phyloP scores from a whole-genome alignment of 1,140 invertebrate genomes.

The Magallana gigas region DNA sequence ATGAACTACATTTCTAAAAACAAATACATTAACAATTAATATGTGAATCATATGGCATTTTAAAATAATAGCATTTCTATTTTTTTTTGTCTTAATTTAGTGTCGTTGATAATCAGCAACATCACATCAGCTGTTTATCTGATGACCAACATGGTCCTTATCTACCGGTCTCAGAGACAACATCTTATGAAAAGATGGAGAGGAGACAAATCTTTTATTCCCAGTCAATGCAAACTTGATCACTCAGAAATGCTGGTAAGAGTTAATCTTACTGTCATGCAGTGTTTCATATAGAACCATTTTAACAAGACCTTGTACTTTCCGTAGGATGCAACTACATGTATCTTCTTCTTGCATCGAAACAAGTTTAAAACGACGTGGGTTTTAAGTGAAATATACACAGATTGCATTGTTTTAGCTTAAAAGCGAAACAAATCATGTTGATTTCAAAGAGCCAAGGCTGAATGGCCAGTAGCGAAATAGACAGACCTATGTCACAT shows the following conservation, averaged over 20 bases:
- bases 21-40: not conserved
- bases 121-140: not conserved
- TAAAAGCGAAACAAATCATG: not conserved
- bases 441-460: no score
- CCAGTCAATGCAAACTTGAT: not conserved
- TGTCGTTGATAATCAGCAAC: not conserved
- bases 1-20: not conserved
- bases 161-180: slow-evolving; percentile 11
- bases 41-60: no score
- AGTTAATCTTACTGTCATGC: no score
- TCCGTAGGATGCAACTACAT: not conserved
- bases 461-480: no score
- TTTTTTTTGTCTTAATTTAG: not conserved
- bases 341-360: not conserved
- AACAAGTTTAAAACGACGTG: not conserved
- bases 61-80: not conserved
- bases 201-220: slow-evolving; percentile 26
- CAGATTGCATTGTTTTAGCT: not conserved
- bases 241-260: not conserved
- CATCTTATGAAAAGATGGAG: not conserved
- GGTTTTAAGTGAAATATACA: not conserved
- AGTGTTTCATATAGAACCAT: not conserved
- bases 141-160: not conserved
- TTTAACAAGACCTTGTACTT: not conserved
- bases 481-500: no score